These are phyloP conservation scores for Vannuccia rotundouncinata DNA, from an alignment of 2,888 invertebrate species.

Conservation along the genomic window DNA sequence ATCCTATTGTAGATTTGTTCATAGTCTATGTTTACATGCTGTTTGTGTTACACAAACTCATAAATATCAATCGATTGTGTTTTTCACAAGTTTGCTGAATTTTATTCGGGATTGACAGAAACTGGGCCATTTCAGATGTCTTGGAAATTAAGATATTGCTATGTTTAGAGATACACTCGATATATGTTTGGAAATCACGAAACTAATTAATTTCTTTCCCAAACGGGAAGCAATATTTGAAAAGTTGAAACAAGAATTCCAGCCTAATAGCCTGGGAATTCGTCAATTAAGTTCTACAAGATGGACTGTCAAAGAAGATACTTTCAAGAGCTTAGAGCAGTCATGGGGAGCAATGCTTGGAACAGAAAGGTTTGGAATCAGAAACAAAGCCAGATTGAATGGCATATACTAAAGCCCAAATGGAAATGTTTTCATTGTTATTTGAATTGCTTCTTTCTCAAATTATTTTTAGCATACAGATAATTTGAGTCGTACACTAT, in stretches of 20 bases:
- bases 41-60: no score
- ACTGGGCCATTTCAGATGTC: slow-evolving; percentile 6
- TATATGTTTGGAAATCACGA: not conserved
- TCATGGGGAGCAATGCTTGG: not conserved
- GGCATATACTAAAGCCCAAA: slow-evolving; percentile 22
- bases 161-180: slow-evolving; percentile 18
- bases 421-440: slow-evolving; percentile 2
- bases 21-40: no score
- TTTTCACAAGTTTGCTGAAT: no score
- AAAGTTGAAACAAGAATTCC: slow-evolving; percentile 19
- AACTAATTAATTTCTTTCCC: slow-evolving; percentile 20
- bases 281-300: slow-evolving; percentile 18
- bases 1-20: no score
- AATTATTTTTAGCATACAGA: slow-evolving; percentile 21
- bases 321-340: slow-evolving; percentile 11
- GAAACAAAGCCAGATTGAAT: slow-evolving; percentile 24
- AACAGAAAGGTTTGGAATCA: slow-evolving; percentile 9
- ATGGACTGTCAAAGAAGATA: slow-evolving; percentile 21
- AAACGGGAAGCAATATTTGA: slow-evolving; percentile 22
- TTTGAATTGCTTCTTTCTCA: slow-evolving; percentile 15
- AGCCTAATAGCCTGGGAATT: slow-evolving; percentile 8
- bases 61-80: no score
- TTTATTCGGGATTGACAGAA: no score
- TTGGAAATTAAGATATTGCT: slow-evolving; percentile 1
- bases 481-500: slow-evolving; percentile 19